Evolutionary conservation across 2,888 invertebrate genomes (phyloP).

Genomic region (Phytoseiulus persimilis): DNA sequence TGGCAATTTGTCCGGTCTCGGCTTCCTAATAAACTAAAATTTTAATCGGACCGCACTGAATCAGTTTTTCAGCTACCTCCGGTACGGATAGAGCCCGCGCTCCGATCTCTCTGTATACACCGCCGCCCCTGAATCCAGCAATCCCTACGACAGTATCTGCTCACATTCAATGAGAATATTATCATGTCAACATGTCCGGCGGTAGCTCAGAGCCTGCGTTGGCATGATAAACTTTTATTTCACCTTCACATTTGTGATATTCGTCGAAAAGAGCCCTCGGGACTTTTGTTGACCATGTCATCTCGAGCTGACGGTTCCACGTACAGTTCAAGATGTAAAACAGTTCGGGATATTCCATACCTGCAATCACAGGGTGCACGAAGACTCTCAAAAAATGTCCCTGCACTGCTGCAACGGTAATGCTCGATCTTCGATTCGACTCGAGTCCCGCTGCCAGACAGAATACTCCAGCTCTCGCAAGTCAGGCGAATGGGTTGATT

Average conservation of each 20-base stretch:
- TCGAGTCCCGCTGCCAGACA: no score
- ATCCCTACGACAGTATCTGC: no score
- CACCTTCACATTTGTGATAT: constrained; percentile 62
- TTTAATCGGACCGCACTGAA: not conserved
- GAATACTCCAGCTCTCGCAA: no score
- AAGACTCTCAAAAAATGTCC: not conserved
- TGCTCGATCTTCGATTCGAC: no score
- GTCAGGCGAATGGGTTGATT: no score
- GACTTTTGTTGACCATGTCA: constrained; percentile 70
- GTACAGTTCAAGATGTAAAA: constrained; percentile 66
- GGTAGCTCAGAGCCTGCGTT: constrained; percentile 67
- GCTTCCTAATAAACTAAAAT: not conserved
- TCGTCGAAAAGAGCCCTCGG: constrained; percentile 63
- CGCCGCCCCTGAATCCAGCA: no score
- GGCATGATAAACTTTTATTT: constrained; percentile 63
- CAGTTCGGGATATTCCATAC: constrained; percentile 62
- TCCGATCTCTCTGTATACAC: no score
- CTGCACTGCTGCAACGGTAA: no score
- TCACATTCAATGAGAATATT: no score
- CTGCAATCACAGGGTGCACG: constrained; percentile 46
- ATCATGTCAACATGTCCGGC: constrained; percentile 42
- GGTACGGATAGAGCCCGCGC: no score
- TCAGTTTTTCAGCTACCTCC: constrained; percentile 33
- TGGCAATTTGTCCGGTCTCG: not conserved
- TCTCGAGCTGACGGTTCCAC: constrained; percentile 72